Evolutionary conservation across 2,888 invertebrate species (phyloP).

Genomic region (Drosophila eohydei): DNA sequence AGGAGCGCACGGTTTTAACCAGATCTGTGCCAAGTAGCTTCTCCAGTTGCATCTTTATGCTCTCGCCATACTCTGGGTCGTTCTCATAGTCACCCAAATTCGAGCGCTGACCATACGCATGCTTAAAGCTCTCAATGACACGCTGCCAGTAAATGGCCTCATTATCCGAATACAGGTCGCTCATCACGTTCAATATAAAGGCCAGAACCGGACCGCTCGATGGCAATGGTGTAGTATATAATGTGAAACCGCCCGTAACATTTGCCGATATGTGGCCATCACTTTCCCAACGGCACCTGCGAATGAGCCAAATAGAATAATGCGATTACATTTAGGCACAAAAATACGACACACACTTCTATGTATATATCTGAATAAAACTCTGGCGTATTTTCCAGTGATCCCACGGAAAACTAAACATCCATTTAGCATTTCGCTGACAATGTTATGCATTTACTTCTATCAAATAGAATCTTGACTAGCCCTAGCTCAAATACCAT

Average conservation of each 20-base stretch:
- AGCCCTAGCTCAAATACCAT: not conserved
- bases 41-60: conserved; percentile 83
- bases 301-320: not conserved
- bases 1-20: conserved; percentile 86
- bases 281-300: conserved; percentile 87
- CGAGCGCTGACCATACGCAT: conserved; percentile 94
- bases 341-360: not conserved
- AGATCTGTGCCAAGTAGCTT: conserved; percentile 88
- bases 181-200: conserved; percentile 92
- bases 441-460: not conserved
- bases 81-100: conserved; percentile 90
- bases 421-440: not conserved
- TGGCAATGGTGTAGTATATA: conserved; percentile 93
- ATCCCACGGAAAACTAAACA: not conserved
- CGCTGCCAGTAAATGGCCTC: conserved; percentile 88
- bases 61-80: conserved; percentile 64
- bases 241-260: conserved; percentile 87
- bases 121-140: conserved; percentile 95
- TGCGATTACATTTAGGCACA: not conserved
- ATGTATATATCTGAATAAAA: not conserved
- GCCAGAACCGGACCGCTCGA: conserved; percentile 92
- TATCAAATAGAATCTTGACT: not conserved
- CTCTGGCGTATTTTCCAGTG: not conserved
- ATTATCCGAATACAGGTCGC: conserved; percentile 84
- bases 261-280: conserved; percentile 86